Base-by-base conservation (phyloP, 2,113 vertebrate species). In the Ia io region DNA sequence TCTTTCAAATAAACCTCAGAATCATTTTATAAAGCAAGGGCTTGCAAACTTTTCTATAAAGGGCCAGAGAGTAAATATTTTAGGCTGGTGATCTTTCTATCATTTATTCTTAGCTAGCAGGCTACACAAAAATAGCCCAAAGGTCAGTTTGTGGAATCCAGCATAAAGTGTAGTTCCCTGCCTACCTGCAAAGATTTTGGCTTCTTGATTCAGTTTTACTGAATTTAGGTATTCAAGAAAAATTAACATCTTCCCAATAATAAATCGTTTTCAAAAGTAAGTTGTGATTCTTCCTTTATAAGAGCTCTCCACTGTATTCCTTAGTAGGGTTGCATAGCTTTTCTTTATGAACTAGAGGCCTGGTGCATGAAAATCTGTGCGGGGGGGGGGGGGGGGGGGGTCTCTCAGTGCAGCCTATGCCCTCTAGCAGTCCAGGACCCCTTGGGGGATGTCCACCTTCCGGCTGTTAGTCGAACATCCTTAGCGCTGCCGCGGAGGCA, bases 1-100 rank as follows among this genome's bases (percentile, higher is more conserved):
- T 69, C 47, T 84, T 94, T 88, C 47, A 92, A 74, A 80, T 51
- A 94, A 92, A 74, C 47, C 53, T 79, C 42, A 70, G n/a, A 70
- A 88, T 69, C 8, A 59, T 77, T 83, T 87, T 49, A 76, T 76
- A 88, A 51, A 51, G 40, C 23, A 91, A 23, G 4, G 7, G 42
- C n/a, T 85, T 47, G 65, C 77, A 37, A 59, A 73, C 67, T 83
- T 76, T 92, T n/a, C 74, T 93, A 47, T 49, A 59, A 69, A 74
- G 61, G 25, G 30, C 42, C 30, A 61, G 16, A 83, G 6, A 86
- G 47, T 76, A 93, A 87, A 37, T 86, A 88, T 20, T 71, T 84
- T 40, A 88, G 42, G 42, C 25, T 82, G 22, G 32, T 71, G 28
- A 59, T 73, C 8, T 71, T 40, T 37, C 51, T 69, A 51, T 53